A percentile compares a stretch with the other conserved stretches of the same genome.
Conservation (phyloP, 2,888 invertebrate species). For the Podabrus alpinus region DNA sequence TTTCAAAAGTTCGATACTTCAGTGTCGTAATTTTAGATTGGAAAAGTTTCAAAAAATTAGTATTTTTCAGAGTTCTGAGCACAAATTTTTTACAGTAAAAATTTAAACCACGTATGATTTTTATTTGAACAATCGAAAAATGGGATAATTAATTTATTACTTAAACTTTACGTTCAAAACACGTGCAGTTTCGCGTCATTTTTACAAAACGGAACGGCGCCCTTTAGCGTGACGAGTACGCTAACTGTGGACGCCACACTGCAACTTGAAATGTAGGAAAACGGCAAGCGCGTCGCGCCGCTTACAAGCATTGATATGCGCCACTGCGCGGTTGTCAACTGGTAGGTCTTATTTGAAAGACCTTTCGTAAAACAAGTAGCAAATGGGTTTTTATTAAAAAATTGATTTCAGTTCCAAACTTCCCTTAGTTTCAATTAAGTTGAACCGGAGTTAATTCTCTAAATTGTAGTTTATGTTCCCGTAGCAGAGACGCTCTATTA, state of each 20-base stretch:
- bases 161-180: background rate
- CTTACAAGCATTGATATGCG: conserved; percentile 23
- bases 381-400: background rate
- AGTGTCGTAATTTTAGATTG: background rate
- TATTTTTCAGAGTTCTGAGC: background rate
- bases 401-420: background rate
- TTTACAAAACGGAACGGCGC: conserved; percentile 10
- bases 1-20: background rate
- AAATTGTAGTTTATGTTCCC: background rate
- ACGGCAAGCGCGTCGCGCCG: conserved; percentile 21
- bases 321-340: conserved; percentile 25
- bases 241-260: conserved; percentile 21
- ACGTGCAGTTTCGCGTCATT: conserved; percentile 24
- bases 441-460: background rate
- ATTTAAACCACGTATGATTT: background rate
- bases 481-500: background rate
- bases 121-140: background rate
- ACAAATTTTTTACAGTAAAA: background rate
- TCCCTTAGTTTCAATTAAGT: background rate
- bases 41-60: background rate
- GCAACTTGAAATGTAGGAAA: conserved; percentile 15
- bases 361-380: background rate
- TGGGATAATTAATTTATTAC: background rate
- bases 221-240: conserved; percentile 19
- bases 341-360: conserved; percentile 17